Evolutionary conservation across 2,888 invertebrate genomes (phyloP).

Genomic region (Agrilus biguttatus): DNA sequence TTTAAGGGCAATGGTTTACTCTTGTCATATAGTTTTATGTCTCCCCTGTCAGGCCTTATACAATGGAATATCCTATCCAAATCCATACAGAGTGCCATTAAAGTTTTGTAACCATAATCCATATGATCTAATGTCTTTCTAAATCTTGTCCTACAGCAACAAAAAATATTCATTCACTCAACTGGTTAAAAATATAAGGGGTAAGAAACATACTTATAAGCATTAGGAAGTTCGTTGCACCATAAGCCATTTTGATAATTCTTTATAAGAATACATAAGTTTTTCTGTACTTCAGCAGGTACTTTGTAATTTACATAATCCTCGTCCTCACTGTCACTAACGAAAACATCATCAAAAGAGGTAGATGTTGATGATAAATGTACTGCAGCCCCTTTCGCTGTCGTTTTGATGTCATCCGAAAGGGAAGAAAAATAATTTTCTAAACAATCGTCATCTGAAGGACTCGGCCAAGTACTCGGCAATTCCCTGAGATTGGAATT

Average conservation of each 20-base stretch:
- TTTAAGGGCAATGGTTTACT: constrained; percentile 15
- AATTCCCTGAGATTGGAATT: no score
- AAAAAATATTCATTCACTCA: neutral
- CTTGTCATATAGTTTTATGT: constrained; percentile 24
- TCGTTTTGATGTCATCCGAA: no score
- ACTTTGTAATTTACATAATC: constrained; percentile 11
- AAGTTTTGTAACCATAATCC: constrained; percentile 19
- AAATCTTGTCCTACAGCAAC: constrained; percentile 17
- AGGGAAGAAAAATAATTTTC: no score
- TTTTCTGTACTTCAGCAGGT: constrained; percentile 17
- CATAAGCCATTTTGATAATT: constrained; percentile 33
- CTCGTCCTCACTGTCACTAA: no score
- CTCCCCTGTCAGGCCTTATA: constrained; percentile 17
- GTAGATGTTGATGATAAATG: no score
- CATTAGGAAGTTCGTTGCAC: constrained; percentile 31
- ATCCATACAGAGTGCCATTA: constrained; percentile 22
- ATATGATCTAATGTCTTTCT: constrained; percentile 16
- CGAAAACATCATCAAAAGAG: no score
- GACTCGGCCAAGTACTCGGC: no score
- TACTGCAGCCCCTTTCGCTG: no score
- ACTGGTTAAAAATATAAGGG: neutral
- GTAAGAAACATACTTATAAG: constrained; percentile 29
- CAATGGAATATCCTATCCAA: constrained; percentile 22
- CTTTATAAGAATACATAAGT: constrained; percentile 23
- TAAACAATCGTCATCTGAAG: no score